Evolutionary conservation across 2,113 vertebrate genomes (phyloP), one percentile per base, ranked within the genome.

Genomic region (Oxyruncus cristatus): DNA sequence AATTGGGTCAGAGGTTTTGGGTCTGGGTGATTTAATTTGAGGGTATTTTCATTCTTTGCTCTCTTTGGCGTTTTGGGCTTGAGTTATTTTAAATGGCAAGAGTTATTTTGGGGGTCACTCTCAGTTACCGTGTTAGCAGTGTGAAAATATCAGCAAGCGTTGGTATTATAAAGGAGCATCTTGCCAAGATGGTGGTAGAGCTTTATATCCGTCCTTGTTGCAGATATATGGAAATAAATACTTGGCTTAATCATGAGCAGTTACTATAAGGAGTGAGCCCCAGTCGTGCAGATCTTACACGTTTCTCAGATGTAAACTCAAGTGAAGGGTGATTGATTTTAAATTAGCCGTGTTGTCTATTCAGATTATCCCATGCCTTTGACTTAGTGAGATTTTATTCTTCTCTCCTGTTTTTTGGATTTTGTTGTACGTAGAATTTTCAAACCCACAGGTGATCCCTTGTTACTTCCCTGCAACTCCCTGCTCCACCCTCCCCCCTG

Each of bases 71-170:
- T 1, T 71, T 63, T 13, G 41, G 5, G n/a, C 18, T 81, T 76
- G n/a, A 46, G 11, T 23, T 76, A 56, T 97, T 96, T 63, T 89
- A 92, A 95, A 96, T 90, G 84, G 84, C 8, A 47, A 68, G 65
- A 56, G 30, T 88, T 92, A 66, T 39, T 63, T 42, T 27, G 39
- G 81, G 65, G 82, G 65, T 94, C 50, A 18, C 27, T 80, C 23
- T 82, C 49, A 62, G 37, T 81, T 76, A 59, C 53, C 44, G n/a
- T 35, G 61, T 42, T 28, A 89, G 56, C 58, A 41, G 76, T 28
- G 56, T 86, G 87, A 81, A 55, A 68, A 56, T 67, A 28, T 66
- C 84, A 84, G 58, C n/a, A 32, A 53, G 41, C 19, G 21, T 1
- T 75, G 42, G 61, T 11, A 9, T 63, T 81, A 12, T 46, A 47